Evolutionary conservation across 2,888 invertebrate genomes (phyloP).

Genomic region (Acanthococcus lagerstroemiae): DNA sequence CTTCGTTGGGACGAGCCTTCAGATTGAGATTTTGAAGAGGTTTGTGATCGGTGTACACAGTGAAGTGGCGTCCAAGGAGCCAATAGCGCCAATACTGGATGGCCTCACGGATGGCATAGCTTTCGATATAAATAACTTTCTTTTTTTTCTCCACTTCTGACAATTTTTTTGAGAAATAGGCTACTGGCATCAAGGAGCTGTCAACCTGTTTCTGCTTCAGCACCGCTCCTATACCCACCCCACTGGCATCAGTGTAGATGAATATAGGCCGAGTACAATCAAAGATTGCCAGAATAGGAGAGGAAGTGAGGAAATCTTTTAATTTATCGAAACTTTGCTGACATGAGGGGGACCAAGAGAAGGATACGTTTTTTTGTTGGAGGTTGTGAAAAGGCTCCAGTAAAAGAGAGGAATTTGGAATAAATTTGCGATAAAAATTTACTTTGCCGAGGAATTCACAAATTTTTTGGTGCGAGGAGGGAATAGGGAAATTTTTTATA

Average conservation of each 20-base stretch:
- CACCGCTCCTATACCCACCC: slow-evolving; percentile 36
- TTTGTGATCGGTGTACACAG: no score
- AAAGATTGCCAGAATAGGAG: no score
- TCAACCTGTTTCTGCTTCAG: slow-evolving; percentile 36
- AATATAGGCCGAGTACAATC: no score
- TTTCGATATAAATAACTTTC: slow-evolving; percentile 28
- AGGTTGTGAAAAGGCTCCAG: slow-evolving; percentile 21
- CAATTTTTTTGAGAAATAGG: slow-evolving; percentile 37
- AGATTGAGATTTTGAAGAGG: slow-evolving; percentile 34
- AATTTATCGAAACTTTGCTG: slow-evolving; percentile 29
- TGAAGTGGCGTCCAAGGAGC: slow-evolving; percentile 24
- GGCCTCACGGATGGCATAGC: slow-evolving; percentile 28
- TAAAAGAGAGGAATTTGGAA: slow-evolving; percentile 11
- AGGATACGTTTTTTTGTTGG: slow-evolving; percentile 31
- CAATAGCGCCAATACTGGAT: slow-evolving; percentile 31
- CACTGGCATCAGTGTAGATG: slow-evolving; percentile 35
- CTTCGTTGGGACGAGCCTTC: slow-evolving; percentile 34
- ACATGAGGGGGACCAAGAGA: slow-evolving; percentile 34
- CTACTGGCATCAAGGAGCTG: slow-evolving; percentile 33
- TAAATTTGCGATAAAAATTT: slow-evolving; percentile 28
- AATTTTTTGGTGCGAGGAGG: slow-evolving; percentile 13
- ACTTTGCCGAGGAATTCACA: slow-evolving; percentile 27
- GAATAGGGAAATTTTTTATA: slow-evolving; percentile 1
- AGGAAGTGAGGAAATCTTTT: slow-evolving; percentile 25
- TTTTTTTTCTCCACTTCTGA: slow-evolving; percentile 34